Conservation (phyloP, 2,888 invertebrate species). For the Meiosimyza platycephala region DNA sequence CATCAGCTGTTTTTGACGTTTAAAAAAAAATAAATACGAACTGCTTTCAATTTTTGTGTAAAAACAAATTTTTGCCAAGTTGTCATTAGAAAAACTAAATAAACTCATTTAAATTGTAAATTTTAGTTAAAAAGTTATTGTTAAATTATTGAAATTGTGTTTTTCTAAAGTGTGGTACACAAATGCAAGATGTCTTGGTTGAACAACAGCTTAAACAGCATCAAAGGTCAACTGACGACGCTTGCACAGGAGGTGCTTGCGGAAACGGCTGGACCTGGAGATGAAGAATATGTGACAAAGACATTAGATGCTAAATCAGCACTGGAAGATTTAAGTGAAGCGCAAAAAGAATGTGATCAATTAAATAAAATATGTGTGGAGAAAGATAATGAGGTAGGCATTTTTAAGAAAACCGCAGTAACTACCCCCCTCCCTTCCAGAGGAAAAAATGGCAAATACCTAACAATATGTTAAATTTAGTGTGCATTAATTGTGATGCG, state of each 20-base stretch:
- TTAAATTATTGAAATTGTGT: slow-evolving; percentile 15
- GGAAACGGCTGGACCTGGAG: slow-evolving; percentile 73
- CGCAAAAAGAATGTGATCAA: slow-evolving; percentile 67
- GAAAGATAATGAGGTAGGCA: slow-evolving; percentile 74
- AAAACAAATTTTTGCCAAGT: slow-evolving; percentile 54
- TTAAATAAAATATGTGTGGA: slow-evolving; percentile 71
- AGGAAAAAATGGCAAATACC: no score
- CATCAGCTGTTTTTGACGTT: slow-evolving; percentile 45
- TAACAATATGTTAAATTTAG: no score
- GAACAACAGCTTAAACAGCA: slow-evolving; percentile 70
- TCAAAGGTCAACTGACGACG: slow-evolving; percentile 89
- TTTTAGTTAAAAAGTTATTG: slow-evolving; percentile 25
- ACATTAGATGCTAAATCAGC: slow-evolving; percentile 47
- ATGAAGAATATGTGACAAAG: slow-evolving; percentile 52
- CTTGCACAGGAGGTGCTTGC: slow-evolving; percentile 88
- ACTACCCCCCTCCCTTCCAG: no score
- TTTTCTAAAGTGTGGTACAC: neutral
- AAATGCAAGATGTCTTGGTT: slow-evolving; percentile 74
- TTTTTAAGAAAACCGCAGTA: neutral
- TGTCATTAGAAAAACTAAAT: slow-evolving; percentile 55
- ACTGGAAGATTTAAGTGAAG: slow-evolving; percentile 56
- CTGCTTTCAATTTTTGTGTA: slow-evolving; percentile 34
- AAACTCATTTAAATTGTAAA: slow-evolving; percentile 45
- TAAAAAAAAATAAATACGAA: slow-evolving; percentile 45
- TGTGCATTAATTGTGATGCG: no score